Conservation (phyloP, 1,140 invertebrate species). For the Zaprionus vittiger region DNA sequence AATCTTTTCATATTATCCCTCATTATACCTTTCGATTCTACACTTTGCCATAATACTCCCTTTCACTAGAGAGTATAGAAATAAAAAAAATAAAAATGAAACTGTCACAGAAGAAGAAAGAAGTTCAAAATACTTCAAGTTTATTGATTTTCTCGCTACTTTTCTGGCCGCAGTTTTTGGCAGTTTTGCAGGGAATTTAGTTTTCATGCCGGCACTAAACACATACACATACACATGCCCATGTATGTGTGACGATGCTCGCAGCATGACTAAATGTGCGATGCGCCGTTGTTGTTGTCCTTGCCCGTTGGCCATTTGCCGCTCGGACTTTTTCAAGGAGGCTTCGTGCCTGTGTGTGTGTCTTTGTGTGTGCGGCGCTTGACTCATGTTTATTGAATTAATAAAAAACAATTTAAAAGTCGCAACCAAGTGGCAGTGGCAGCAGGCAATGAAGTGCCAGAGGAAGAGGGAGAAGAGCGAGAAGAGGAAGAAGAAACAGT, state of each 20-base stretch:
- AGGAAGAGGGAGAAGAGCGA: not conserved
- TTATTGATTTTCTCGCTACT: constrained; percentile 62
- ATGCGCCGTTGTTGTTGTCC: not conserved
- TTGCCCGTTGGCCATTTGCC: constrained; percentile 38
- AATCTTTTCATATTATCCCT: too few species aligned
- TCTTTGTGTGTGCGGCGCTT: constrained; percentile 9
- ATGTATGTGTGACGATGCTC: not conserved
- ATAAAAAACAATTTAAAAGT: constrained; percentile 49
- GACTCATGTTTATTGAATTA: constrained; percentile 54
- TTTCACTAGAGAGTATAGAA: constrained; percentile 6
- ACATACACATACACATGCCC: not conserved
- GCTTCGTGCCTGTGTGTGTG: not conserved
- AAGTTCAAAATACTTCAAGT: constrained; percentile 70
- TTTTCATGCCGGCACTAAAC: not conserved
- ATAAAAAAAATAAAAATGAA: not conserved
- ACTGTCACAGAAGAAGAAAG: constrained; percentile 28
- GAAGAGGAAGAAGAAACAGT: not conserved
- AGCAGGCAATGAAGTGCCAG: constrained; percentile 7
- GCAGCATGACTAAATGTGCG: constrained; percentile 25
- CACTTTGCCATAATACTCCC: not conserved
- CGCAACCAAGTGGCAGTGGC: constrained; percentile 5
- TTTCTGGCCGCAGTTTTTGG: constrained; percentile 6
- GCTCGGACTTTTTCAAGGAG: constrained; percentile 5
- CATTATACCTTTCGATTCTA: not conserved
- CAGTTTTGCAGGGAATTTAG: constrained; percentile 30